Evolutionary conservation across 2,888 invertebrate species (phyloP), one percentile per base, ranked within the genome.

Genomic region (Sesamia inferens): DNA sequence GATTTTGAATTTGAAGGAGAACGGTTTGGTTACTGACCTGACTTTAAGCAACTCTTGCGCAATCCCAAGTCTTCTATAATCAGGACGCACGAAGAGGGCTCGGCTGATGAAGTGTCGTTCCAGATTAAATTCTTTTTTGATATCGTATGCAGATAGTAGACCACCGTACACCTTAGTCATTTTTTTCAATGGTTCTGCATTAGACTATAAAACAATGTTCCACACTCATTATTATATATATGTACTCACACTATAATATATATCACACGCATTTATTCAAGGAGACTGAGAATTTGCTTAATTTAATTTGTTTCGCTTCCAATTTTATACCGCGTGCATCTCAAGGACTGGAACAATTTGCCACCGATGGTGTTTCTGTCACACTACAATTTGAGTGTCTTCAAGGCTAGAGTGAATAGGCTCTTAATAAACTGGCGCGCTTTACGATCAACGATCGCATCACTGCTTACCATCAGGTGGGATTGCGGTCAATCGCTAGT

Each of bases 1-100:
- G 31, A 31, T 31, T 31, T 31, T 31, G 2, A 31, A 31, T 31
- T 31, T 31, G 31, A 64, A 64, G 5, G 14, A 64, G 19, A 48
- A 14, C 7, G 8, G 7, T 42, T n/a, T 42, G 39, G 22, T 31
- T 65, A 65, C 69, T 47, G 44, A 90, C 90, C 89, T 88, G 47
- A 75, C 70, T 76, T 79, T 87, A 5, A 90, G 71, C 8, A 90
- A 67, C 55, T 88, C 85, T 54, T 82, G 76, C 6, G 89, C 88
- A 11, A 90, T 87, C 0, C 90, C 88, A 8, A 87, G 74, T 2
- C 86, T 76, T 68, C 90, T 87, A 42, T 85, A 88, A 5, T 86
- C 75, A 6, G 85, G 78, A 39, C 84, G 81, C 0, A 90, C 90
- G 7, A 87, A 83, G 2, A 90, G n/a, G 0, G 85, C 87, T 62